Conservation (phyloP, 2,888 invertebrate species). For the Brachyopa scutellaris region DNA sequence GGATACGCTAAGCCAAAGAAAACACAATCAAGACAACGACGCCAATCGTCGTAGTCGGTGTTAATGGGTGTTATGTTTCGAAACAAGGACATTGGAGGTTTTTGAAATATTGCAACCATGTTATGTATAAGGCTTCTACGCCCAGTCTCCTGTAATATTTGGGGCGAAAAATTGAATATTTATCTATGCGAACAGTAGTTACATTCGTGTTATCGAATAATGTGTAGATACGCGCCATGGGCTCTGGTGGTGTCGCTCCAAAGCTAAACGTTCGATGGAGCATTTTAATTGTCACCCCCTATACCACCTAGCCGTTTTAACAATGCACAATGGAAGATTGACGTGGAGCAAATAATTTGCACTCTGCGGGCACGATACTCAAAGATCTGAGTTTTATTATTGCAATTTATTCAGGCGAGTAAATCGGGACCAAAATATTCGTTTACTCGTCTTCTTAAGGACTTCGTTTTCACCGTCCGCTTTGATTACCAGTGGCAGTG, state of each 20-base stretch:
- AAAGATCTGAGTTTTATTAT: constrained; percentile 58
- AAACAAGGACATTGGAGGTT: constrained; percentile 57
- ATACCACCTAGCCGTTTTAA: constrained; percentile 62
- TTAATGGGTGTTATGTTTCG: constrained; percentile 62
- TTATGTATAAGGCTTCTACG: no score
- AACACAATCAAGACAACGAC: constrained; percentile 48
- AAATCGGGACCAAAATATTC: constrained; percentile 31
- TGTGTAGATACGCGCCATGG: constrained; percentile 6
- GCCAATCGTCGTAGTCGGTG: constrained; percentile 70
- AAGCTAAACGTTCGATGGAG: constrained; percentile 26
- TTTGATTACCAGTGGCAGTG: constrained; percentile 5
- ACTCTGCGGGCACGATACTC: constrained; percentile 36
- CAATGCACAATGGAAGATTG: constrained; percentile 42
- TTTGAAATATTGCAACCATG: constrained; percentile 54
- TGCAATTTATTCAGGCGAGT: constrained; percentile 37
- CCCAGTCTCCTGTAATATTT: no score
- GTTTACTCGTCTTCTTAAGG: not conserved
- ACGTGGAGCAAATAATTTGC: constrained; percentile 51
- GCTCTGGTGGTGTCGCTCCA: not conserved
- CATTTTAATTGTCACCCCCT: constrained; percentile 64
- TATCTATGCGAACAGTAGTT: constrained; percentile 44
- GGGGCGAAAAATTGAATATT: constrained; percentile 62
- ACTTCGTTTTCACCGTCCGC: not conserved
- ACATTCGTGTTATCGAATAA: no score
- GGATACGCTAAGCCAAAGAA: constrained; percentile 33